Evolutionary conservation across 2,797 vertebrate species (phyloP).

Genomic region (Chiloscyllium punctatum): DNA sequence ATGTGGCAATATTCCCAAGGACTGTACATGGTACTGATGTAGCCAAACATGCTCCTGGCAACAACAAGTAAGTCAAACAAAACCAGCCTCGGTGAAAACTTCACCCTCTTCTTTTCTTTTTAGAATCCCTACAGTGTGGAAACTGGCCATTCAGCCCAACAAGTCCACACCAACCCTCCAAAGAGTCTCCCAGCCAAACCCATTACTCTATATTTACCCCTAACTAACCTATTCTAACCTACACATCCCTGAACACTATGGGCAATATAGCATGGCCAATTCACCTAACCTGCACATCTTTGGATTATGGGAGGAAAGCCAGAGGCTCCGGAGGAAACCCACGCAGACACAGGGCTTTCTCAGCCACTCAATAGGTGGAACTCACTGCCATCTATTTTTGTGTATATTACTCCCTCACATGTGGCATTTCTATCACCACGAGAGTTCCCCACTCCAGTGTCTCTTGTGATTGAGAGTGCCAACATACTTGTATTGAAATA

Average conservation of each 20-base stretch:
- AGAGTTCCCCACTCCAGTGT: background rate
- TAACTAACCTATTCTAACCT: no score
- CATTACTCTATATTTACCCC: no score
- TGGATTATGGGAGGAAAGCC: no score
- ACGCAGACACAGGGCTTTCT: background rate
- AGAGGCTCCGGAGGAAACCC: no score
- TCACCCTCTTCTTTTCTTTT: background rate
- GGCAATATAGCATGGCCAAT: no score
- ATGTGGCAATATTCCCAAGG: background rate
- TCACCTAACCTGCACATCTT: no score
- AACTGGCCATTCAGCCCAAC: no score
- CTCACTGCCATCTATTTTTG: background rate
- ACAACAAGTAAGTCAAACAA: background rate
- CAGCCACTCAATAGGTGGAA: background rate
- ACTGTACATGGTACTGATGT: background rate
- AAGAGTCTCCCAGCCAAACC: no score
- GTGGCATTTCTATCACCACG: background rate
- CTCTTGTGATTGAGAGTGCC: background rate
- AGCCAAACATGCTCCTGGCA: background rate
- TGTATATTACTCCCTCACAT: background rate
- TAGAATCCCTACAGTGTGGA: no score
- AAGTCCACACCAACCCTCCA: no score
- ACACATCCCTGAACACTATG: no score
- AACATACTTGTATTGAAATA: background rate
- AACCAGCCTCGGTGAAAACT: background rate